These are phyloP conservation scores for Oreochromis niloticus DNA, from an alignment of 2,113 vertebrate genomes.

Conservation along the genomic window DNA sequence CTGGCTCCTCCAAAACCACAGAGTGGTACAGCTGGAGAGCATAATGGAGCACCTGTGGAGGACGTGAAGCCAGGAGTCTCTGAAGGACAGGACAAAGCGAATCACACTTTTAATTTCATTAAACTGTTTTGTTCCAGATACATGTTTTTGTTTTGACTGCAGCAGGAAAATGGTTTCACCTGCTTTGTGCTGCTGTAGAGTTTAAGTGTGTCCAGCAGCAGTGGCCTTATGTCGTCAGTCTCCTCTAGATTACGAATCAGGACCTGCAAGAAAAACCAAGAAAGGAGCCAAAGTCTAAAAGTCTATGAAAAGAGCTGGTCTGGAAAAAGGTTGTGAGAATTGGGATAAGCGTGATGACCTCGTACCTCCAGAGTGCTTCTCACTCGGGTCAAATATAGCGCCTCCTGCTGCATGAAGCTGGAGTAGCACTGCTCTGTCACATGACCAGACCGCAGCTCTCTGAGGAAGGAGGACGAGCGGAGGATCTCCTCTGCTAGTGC, in stretches of 20 bases:
- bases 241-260: neutral
- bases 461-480: neutral
- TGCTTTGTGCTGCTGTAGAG: neutral
- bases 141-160: neutral
- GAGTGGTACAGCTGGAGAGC: conserved; percentile 5
- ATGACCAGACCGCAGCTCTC: neutral
- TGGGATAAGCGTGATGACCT: neutral
- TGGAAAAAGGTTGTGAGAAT: neutral
- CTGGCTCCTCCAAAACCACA: neutral
- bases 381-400: conserved; percentile 5
- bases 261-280: neutral
- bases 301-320: neutral
- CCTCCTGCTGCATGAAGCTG: conserved; percentile 20
- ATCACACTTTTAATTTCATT: neutral
- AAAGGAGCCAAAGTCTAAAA: no score
- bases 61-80: neutral
- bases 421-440: neutral
- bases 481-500: neutral
- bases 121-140: neutral
- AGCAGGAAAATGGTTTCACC: neutral
- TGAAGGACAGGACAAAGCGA: neutral
- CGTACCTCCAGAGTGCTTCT: conserved; percentile 8
- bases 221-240: neutral
- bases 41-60: neutral
- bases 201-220: neutral